Conservation (phyloP, 2,888 invertebrate species). For the Acanthopleura granulata region DNA sequence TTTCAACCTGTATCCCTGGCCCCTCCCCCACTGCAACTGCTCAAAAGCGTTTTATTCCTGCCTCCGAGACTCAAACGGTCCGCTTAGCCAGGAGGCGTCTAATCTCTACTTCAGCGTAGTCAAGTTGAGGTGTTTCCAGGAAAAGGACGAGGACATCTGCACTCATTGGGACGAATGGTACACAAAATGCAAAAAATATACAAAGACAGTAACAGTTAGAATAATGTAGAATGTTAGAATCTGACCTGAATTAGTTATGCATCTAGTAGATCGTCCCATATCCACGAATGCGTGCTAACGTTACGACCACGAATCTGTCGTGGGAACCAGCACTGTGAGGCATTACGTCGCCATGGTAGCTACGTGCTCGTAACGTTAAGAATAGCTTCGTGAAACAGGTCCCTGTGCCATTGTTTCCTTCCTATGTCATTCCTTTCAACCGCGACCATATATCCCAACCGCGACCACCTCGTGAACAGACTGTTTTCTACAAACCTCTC, state of each 20-base stretch:
- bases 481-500: no score
- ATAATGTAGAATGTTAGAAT: background rate
- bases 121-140: constrained; percentile 15
- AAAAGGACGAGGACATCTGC: background rate
- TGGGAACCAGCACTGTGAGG: no score
- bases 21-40: constrained; percentile 14
- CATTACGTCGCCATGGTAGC: no score
- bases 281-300: no score
- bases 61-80: background rate
- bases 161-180: background rate
- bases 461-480: no score
- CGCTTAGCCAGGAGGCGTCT: background rate
- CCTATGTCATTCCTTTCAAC: no score
- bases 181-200: background rate
- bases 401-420: no score
- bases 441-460: no score
- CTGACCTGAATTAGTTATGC: background rate
- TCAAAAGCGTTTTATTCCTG: constrained; percentile 8
- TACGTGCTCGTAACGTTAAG: no score
- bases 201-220: background rate
- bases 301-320: no score
- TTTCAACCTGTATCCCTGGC: background rate
- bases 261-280: no score
- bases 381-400: no score
- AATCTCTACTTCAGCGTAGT: background rate